Conservation (phyloP, 2,797 vertebrate genomes). For the Peromyscus eremicus region DNA sequence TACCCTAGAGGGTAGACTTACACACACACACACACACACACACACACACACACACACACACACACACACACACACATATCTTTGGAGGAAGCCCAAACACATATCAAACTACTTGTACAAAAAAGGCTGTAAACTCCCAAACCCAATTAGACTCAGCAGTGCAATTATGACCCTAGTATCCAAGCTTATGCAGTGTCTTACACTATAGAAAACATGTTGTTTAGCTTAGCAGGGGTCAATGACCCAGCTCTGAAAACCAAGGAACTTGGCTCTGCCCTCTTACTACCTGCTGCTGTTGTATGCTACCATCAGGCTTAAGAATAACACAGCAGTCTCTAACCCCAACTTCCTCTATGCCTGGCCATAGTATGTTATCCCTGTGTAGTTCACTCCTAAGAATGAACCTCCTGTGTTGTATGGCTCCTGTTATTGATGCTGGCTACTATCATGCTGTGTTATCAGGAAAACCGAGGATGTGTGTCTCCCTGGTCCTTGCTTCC, state of each 20-base stretch:
- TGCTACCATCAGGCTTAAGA: not conserved
- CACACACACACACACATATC: not conserved
- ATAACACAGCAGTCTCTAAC: not conserved
- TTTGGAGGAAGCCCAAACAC: not conserved
- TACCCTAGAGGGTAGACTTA: not conserved
- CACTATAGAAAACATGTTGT: not conserved
- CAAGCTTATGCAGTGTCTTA: not conserved
- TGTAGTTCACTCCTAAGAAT: not conserved
- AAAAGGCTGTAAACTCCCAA: not conserved
- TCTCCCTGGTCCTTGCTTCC: not conserved
- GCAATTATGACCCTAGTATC: not conserved
- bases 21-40: no score
- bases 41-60: no score
- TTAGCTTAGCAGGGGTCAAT: not conserved
- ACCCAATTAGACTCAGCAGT: not conserved
- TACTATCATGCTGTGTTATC: not conserved
- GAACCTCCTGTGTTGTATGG: not conserved
- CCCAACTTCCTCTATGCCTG: not conserved
- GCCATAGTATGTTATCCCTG: no score
- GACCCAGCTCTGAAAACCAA: not conserved
- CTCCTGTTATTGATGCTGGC: not conserved
- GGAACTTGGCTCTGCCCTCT: not conserved
- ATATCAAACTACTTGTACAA: not conserved
- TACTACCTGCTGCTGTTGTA: not conserved
- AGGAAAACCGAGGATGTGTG: not conserved